Percentiles rank a stretch among this genome's conserved stretches.
Conservation (phyloP, 2,113 vertebrate genomes). For the Pterocles orientalis region DNA sequence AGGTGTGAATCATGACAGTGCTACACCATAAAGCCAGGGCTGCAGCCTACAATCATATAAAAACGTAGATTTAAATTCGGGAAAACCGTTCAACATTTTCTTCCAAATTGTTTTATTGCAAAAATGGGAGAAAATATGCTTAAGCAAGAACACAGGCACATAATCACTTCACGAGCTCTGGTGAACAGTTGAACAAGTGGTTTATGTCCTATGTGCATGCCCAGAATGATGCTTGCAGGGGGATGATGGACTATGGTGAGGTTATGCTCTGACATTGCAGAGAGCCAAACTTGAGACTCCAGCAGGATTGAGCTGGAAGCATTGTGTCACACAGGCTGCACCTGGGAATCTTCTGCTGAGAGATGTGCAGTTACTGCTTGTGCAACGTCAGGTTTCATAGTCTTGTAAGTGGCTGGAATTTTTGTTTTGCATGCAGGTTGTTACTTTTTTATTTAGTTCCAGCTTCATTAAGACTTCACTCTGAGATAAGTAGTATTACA, state of each 20-base stretch:
- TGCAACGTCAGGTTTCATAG: background rate
- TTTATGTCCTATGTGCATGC: rapidly evolving
- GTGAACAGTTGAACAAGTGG: background rate
- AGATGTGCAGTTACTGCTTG: background rate
- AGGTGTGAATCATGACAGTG: background rate
- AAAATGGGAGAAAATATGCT: background rate
- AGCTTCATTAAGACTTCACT: background rate
- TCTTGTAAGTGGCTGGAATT: background rate
- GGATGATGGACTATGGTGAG: background rate
- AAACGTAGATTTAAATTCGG: background rate
- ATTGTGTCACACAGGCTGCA: background rate
- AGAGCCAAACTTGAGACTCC: background rate
- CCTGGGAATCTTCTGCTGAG: background rate
- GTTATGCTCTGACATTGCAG: background rate
- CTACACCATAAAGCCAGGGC: background rate
- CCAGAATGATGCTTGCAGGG: background rate
- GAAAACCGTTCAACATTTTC: background rate
- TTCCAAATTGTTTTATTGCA: background rate
- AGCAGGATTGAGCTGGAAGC: background rate
- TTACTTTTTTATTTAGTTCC: background rate
- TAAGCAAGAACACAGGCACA: background rate
- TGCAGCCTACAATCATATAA: background rate
- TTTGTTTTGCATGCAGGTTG: background rate
- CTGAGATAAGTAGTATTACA: background rate
- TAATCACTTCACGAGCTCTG: background rate